Conservation (phyloP, 2,113 vertebrate genomes). For the Mobula hypostoma region DNA sequence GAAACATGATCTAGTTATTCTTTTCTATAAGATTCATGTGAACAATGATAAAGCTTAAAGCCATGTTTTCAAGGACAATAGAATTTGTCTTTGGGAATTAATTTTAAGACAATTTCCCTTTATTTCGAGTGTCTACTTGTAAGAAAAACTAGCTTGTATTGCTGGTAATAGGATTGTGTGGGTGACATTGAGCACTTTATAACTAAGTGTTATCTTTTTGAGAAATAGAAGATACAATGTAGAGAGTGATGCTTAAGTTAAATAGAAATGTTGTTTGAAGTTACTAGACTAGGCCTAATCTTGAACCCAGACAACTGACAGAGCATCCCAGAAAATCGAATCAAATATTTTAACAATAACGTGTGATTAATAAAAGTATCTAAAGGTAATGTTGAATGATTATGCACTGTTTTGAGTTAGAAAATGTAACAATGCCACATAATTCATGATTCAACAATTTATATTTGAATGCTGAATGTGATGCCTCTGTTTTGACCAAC, state of each 20-base stretch:
- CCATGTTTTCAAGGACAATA: neutral
- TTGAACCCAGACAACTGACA: neutral
- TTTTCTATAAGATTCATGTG: neutral
- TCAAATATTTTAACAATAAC: neutral
- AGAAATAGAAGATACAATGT: neutral
- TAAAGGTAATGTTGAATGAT: neutral
- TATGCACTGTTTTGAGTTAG: neutral
- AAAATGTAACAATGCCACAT: neutral
- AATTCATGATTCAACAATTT: neutral
- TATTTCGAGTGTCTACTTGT: neutral
- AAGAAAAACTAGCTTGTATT: neutral
- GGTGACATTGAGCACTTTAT: neutral
- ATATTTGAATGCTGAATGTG: neutral
- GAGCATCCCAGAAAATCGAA: neutral
- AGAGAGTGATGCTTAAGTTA: neutral
- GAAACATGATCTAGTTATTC: neutral
- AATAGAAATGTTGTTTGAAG: neutral
- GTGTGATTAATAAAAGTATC: neutral
- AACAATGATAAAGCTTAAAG: neutral
- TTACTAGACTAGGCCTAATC: neutral
- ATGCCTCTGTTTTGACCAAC: neutral
- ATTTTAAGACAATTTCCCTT: neutral
- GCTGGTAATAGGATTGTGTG: neutral
- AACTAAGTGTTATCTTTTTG: neutral
- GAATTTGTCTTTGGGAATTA: neutral